Base-by-base conservation (phyloP, 2,888 invertebrate species). In the Limnephilus rhombicus region DNA sequence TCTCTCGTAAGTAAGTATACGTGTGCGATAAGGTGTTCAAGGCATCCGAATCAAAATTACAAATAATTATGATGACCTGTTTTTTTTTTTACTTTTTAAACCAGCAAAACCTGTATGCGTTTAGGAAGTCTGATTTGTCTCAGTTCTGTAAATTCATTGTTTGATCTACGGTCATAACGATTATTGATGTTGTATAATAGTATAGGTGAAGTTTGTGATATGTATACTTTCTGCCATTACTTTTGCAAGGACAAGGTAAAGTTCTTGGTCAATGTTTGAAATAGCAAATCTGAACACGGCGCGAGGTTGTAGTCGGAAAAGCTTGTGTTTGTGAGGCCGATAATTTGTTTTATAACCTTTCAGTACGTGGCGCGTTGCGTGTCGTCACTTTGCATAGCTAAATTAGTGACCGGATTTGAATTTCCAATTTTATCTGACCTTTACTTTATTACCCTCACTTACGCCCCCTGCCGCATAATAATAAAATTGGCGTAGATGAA, bases 341-440 rank as follows among this genome's bases (percentile, higher is more conserved):
- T 68, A 24, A 68, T 68, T 68, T 24, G 68, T 24, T 68, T 68
- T 7, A 68, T 68, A 68, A 68, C 68, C n/a, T 68, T 24, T 68
- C n/a, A 68, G 68, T 12, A 45, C 7, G 24, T 9, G 24, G 68
- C 68, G 68, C 18, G 24, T 68, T 24, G 68, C 68, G 68, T 68
- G 68, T n/a, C 68, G 68, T 68, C 68, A 68, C n/a, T 68, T 68
- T 68, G 68, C 68, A 68, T 68, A 68, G 68, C 68, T 68, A 68
- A 68, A 68, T 68, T 68, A 24, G 68, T 68, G 68, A 68, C 24
- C 68, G 68, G 68, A 68, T 68, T 68, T 68, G 68, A 68, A 68
- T 68, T n/a, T 68, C 24, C 68, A 68, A 24, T 68, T 68, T 68
- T 68, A 68, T 68, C 68, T 68, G 68, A 68, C 68, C 68, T 68